Evolutionary conservation across 2,888 invertebrate genomes (phyloP).

Genomic region (Colostygia pectinataria): DNA sequence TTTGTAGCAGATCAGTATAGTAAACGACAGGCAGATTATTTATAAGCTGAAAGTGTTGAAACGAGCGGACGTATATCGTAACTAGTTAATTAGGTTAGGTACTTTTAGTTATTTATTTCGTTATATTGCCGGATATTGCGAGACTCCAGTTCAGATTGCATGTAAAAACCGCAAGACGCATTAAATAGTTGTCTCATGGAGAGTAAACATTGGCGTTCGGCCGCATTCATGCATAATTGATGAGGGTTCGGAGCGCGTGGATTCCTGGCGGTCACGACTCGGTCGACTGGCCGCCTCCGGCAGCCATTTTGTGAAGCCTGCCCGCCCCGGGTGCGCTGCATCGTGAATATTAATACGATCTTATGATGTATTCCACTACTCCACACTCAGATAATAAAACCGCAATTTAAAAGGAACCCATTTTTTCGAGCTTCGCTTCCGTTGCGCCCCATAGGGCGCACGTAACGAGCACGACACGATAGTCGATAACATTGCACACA

Average conservation of each 20-base stretch:
- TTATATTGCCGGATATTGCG: slow-evolving; percentile 50
- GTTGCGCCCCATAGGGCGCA: slow-evolving; percentile 54
- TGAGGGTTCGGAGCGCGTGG: slow-evolving; percentile 74
- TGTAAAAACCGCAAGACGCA: slow-evolving; percentile 80
- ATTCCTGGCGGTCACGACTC: slow-evolving; percentile 80
- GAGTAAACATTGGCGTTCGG: slow-evolving; percentile 78
- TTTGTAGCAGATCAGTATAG: slow-evolving; percentile 34
- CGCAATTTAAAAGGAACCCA: slow-evolving; percentile 47
- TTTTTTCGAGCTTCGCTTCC: slow-evolving; percentile 53
- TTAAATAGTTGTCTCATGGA: slow-evolving; percentile 80
- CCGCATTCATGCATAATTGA: slow-evolving; percentile 82
- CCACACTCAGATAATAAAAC: slow-evolving; percentile 46
- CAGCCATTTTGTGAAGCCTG: slow-evolving; percentile 79
- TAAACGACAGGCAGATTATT: slow-evolving; percentile 32
- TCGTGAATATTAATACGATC: slow-evolving; percentile 72
- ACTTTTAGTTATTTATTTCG: slow-evolving; percentile 56
- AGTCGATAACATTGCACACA: slow-evolving; percentile 55
- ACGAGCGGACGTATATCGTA: slow-evolving; percentile 48
- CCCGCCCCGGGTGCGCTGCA: slow-evolving; percentile 62
- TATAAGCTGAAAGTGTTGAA: slow-evolving; percentile 37
- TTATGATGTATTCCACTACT: slow-evolving; percentile 54
- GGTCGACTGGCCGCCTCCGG: slow-evolving; percentile 63
- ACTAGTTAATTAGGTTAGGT: too few relatives aligned
- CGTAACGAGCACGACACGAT: slow-evolving; percentile 58
- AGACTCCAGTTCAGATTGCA: slow-evolving; percentile 64